Evolutionary conservation across 2,113 vertebrate genomes (phyloP), one percentile per base, ranked within the genome.

Genomic region (Herpetotheres cachinnans): DNA sequence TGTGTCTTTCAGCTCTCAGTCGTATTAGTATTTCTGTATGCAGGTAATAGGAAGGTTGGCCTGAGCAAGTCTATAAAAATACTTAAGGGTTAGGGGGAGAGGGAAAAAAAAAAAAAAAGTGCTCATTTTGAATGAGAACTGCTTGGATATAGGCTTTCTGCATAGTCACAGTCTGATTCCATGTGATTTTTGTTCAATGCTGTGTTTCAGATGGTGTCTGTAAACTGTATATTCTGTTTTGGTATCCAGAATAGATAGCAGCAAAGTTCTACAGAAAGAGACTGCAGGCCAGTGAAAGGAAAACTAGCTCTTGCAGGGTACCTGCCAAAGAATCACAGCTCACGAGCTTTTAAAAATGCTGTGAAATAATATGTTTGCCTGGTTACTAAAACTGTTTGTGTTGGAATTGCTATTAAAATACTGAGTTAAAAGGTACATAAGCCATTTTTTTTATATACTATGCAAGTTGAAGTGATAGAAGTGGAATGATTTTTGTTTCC

Each of bases 351-450:
- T 78, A 49, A 67, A 88, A 71, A 61, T 14, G 29, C 56, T 84
- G 44, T 55, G 79, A 71, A 70, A 74, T 70, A 91, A 74, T 36
- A 50, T 2, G 29, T 67, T 55, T 90, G 61, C 46, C 66, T 46
- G 62, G 50, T 65, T 66, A 38, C 65, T 69, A 50, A 74, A 61
- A 40, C 66, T 19, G 22, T 76, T 65, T 74, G 38, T 90, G 77
- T 74, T 88, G 71, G 87, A 74, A 70, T 36, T 61, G 76, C 65
- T 95, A 69, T 93, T 89, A 61, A 85, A 84, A 91, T 49, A 70
- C 16, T 63, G 66, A 91, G 44, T 73, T 82, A 59, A 73, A 86
- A 82, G 42, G 56, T 69, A 27, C n/a, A 16, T 38, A 73, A 81
- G 22, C 49, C 13, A 6, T 67, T 67, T 71, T 70, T 54, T n/a